Conservation (phyloP, 2,888 invertebrate species). For the Tetranychus piercei region DNA sequence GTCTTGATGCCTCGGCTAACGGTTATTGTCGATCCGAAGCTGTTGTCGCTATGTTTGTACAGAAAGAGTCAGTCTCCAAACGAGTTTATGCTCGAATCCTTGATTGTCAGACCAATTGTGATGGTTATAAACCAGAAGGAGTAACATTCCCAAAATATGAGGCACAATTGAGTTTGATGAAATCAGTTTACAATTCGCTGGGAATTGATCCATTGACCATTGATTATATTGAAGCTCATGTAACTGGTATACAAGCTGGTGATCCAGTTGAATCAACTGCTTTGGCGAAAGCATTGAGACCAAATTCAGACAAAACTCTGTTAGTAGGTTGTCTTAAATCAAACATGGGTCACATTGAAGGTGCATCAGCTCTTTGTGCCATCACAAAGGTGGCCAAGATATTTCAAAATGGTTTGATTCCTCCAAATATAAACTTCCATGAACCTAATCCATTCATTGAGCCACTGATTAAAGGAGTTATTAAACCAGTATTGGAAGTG, state of each 20-base stretch:
- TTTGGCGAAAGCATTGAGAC: not conserved
- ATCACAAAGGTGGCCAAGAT: slow-evolving; percentile 37
- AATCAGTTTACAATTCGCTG: slow-evolving; percentile 23
- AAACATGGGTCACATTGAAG: slow-evolving; percentile 41
- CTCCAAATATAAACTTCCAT: slow-evolving; percentile 37
- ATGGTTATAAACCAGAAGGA: slow-evolving; percentile 76
- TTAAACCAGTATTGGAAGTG: slow-evolving; percentile 31
- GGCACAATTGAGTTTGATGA: slow-evolving; percentile 47
- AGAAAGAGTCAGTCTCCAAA: slow-evolving; percentile 48
- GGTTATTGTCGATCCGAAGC: slow-evolving; percentile 68
- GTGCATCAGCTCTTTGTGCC: slow-evolving; percentile 36
- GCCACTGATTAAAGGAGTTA: slow-evolving; percentile 39
- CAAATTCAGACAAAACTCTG: slow-evolving; percentile 43
- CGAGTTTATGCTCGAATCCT: slow-evolving; percentile 61
- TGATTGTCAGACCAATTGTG: slow-evolving; percentile 74
- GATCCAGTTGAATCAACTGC: slow-evolving; percentile 11
- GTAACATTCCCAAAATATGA: slow-evolving; percentile 63
- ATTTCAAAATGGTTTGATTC: slow-evolving; percentile 35
- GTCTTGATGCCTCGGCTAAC: slow-evolving; percentile 38
- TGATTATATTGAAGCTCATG: slow-evolving; percentile 42
- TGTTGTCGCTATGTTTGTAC: slow-evolving; percentile 49
- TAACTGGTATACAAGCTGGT: slow-evolving; percentile 45
- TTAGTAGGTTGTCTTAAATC: slow-evolving; percentile 39
- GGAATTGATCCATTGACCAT: slow-evolving; percentile 35
- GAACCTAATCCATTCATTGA: slow-evolving; percentile 38